Conservation (phyloP, 2,113 vertebrate species). For the Salvelinus fontinalis region DNA sequence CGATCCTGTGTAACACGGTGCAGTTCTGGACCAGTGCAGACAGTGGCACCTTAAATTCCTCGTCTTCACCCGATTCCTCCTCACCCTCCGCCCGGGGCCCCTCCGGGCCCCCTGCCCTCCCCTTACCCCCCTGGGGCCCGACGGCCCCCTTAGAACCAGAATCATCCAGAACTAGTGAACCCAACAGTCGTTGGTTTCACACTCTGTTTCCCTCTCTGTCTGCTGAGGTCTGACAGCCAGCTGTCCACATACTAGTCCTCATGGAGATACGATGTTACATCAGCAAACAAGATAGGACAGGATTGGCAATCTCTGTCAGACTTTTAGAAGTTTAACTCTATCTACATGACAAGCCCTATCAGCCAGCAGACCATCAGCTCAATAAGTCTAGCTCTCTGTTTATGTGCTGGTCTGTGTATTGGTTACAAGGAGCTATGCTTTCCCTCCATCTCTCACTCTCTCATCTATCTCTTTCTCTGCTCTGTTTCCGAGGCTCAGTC, state of each 20-base stretch:
- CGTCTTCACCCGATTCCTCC: constrained; percentile 44
- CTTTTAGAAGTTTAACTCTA: too few species aligned
- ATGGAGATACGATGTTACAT: neutral
- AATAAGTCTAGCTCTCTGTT: neutral
- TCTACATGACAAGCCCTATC: too few species aligned
- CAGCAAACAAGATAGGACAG: neutral
- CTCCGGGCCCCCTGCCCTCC: constrained; percentile 31
- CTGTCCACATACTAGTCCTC: too few species aligned
- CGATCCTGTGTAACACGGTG: constrained; percentile 75
- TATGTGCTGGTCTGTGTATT: constrained; percentile 3
- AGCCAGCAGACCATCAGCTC: too few species aligned
- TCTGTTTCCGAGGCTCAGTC: neutral
- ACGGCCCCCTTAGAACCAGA: constrained; percentile 52
- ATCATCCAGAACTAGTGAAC: constrained; percentile 22
- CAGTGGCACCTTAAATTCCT: constrained; percentile 47
- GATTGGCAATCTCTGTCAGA: too few species aligned
- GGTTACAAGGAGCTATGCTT: neutral
- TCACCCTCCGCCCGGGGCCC: constrained; percentile 35
- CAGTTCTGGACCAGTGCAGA: constrained; percentile 69
- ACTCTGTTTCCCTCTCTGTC: too few species aligned
- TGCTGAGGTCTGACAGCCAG: too few species aligned
- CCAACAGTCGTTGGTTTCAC: neutral
- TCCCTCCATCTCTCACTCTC: neutral
- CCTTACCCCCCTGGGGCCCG: constrained; percentile 19
- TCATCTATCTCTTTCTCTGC: neutral